Base-by-base conservation (phyloP, 1,140 invertebrate genomes). In the Papilio polytes region DNA sequence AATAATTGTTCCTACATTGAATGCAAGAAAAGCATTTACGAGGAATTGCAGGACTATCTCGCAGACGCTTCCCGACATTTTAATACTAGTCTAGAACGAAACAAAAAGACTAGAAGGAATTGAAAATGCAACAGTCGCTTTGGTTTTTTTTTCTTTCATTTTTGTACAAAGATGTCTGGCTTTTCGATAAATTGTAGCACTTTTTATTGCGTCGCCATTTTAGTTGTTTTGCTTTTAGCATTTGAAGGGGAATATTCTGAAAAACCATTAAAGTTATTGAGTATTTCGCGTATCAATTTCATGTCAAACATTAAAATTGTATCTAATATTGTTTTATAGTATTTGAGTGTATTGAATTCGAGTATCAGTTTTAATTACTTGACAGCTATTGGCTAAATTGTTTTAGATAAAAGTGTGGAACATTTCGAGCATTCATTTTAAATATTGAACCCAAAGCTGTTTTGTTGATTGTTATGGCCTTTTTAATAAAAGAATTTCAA, bases 81-180 rank as follows among this genome's bases (percentile, higher is more conserved):
- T 76, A 76, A 76, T 76, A 76, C 20, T 20, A 56, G 41, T 48
- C 74, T 51, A 70, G 46, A 76, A 20, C 46, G 46, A 76, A 51
- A 70, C 63, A 70, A 76, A 76, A 76, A 51, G 22, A 76, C 41
- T 51, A 51, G 13, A 31, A 76, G 74, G 53, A 76, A 76, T 48
- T 76, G 74, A 76, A 74, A 76, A 76, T 76, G 74, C 74, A 76
- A 51, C 46, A 76, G 74, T 76, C 74, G 74, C 22, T 76, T 51
- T n/a, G 46, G 74, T 76, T 51, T 76, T 48, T 74, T 51, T 76
- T 53, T 18, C 22, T 70, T 31, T 76, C 53, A 76, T 31, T 51
- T 18, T 22, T 20, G 44, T 74, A n/a, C 74, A 53, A 22, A 46
- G 74, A 22, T 76, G 41, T 51, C 74, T 76, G 46, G 74, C 74